Evolutionary conservation across 2,888 invertebrate species (phyloP), one percentile per base, ranked within the genome.

Genomic region (Sympetrum striolatum): DNA sequence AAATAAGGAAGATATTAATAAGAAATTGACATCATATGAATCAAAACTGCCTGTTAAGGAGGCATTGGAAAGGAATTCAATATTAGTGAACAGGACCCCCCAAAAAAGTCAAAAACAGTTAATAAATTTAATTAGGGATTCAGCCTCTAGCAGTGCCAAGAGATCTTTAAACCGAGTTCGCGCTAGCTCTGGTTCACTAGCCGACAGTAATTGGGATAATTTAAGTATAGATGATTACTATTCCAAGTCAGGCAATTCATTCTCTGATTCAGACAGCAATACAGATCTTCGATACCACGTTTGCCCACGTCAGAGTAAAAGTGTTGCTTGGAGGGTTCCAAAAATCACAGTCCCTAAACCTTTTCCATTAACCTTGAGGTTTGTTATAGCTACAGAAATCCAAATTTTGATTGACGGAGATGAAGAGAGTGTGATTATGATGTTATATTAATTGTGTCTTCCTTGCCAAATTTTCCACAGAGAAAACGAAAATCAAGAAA

Each of bases 301-400:
- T 39, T 18, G 25, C 1, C 86, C 86, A 10, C 35, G 86, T 22
- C 90, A 81, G 31, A 81, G 37, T 31, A 92, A 91, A 90, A 91
- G 82, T 90, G 91, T 92, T 10, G 91, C 91, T 3, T 92, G 91
- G 92, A 91, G 90, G 73, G 91, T 91, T 60, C 91, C 91, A 92
- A 93, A 91, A 93, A 94, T 95, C 35, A 96, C 96, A 0, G 94
- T 96, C 91, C 96, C 96, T 0, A 96, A 96, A 93, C 96, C 96
- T 2, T 96, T 96, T 93, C 95, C 95, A 93, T 96, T 96, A 95
- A 96, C 96, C 1, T 94, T 96, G 92, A 95, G 96, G 96, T 96
- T 94, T 37, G 86, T 44, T 5, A 10, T 10, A 37, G 8, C 37
- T 31, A 4, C 10, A 14, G 8, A 18, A 37, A 8, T 37, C 12